Evolutionary conservation across 2,888 invertebrate genomes (phyloP), one percentile per base, ranked within the genome.

Genomic region (Erebia epiphron): DNA sequence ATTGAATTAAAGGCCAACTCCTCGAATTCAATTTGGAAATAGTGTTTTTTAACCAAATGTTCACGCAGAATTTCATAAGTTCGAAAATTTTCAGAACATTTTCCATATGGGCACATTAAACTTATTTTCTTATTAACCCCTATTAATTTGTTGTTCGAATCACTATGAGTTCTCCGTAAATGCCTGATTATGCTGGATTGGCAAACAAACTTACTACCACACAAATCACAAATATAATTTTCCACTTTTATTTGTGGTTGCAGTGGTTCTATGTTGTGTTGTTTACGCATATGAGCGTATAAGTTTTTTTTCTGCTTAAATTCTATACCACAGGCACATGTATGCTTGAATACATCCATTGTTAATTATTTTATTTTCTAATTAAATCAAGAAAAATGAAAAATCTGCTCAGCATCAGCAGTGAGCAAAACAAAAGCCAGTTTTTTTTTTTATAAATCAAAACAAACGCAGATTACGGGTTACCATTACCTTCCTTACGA

Each of bases 311-410:
- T 61, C 11, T 46, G 61, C 2, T 61, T 61, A 18, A 61, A 61
- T 13, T 61, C 61, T 43, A 46, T 61, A 18, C 61, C 46, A 46
- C 61, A 61, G 1, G 13, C 46, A 61, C 61, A 71, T 63, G 57
- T 16, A 3, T 21, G n/a, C 41, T 60, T 60, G 35, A 43, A 43
- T 41, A 16, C 10, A n/a, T 60, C 16, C 60, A 60, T 60, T 60
- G 9, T 58, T 13, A 13, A 1, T 26, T 52, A 9, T 56, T 18
- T 18, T 16, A 21, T 9, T n/a, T n/a, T n/a, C 8, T 18, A 18
- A 54, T 54, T 54, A 50, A 26, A 26, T n/a, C n/a, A n/a, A n/a
- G n/a, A n/a, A n/a, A n/a, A n/a, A n/a, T n/a, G n/a, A n/a, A n/a
- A n/a, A n/a, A n/a, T n/a, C n/a, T n/a, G n/a, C n/a, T n/a, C n/a